Evolutionary conservation across 2,888 invertebrate genomes (phyloP), one percentile per base, ranked within the genome.

Genomic region (Achlya flavicornis): DNA sequence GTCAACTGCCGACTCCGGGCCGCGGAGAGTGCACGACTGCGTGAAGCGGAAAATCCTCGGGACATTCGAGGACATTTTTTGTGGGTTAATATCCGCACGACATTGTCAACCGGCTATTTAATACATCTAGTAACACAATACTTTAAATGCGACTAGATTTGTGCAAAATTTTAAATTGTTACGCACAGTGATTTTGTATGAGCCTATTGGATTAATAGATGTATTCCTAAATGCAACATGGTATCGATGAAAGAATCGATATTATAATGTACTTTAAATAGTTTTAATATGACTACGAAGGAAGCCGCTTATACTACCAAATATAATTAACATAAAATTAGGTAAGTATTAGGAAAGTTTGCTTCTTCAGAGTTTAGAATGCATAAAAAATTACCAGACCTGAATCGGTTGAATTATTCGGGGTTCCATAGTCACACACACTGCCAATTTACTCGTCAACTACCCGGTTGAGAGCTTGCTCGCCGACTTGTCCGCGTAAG

Each of bases 31-130:
- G 91, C 93, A 93, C 77, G 83, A 79, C 88, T 88, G 91, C 93
- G 92, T 93, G 92, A 93, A 92, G 93, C 92, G 93, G 93, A 93
- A 93, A 93, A 93, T 93, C 93, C 93, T 92, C 91, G 91, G 92
- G 90, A 91, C 88, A 87, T 92, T 91, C 84, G 91, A 92, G 92
- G 92, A 92, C 91, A 91, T 91, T 93, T 93, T 93, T 93, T 93
- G 92, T 91, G 88, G 90, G 90, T 89, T 92, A 92, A 93, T 93
- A 93, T 93, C 92, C 91, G 92, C 90, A 89, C 90, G 90, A 92
- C 92, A 93, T 93, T 93, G 93, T 93, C 92, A 92, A 91, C 88
- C 87, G 86, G 91, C 93, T 87, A 92, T 93, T 93, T 92, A 92
- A 93, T 93, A 92, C 92, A 90, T 89, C 87, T 83, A 84, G 93